Conservation (phyloP, 2,113 vertebrate species). For the Vimba vimba region DNA sequence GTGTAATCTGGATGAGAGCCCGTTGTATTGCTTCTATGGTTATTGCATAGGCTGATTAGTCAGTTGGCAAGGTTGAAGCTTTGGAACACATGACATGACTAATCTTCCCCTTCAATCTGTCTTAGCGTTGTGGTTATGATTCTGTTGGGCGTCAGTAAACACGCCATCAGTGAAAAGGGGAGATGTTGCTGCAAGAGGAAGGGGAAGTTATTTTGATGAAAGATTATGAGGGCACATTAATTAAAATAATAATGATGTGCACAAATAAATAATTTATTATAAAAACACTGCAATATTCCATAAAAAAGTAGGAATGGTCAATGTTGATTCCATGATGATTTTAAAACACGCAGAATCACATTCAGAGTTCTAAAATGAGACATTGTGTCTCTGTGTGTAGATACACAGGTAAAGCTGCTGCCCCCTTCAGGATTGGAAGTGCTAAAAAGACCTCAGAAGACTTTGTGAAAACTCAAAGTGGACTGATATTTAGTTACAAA, state of each 20-base stretch:
- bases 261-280: no score
- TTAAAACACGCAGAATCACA: background rate
- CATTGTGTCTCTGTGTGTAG: slow-evolving; percentile 62
- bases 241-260: no score
- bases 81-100: slow-evolving; percentile 19
- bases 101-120: slow-evolving; percentile 19
- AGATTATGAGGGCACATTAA: no score
- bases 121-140: slow-evolving; percentile 13
- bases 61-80: slow-evolving; percentile 5
- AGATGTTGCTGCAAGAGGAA: no score
- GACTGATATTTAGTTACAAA: slow-evolving; percentile 23
- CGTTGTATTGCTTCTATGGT: background rate
- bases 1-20: background rate
- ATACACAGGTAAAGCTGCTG: slow-evolving; percentile 72
- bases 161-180: no score
- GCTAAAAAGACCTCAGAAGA: slow-evolving; percentile 37
- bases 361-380: slow-evolving; percentile 47
- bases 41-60: slow-evolving; percentile 15
- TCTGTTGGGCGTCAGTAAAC: background rate
- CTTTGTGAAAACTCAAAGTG: slow-evolving; percentile 20
- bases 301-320: no score
- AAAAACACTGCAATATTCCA: no score
- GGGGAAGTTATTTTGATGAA: no score
- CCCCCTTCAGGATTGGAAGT: slow-evolving; percentile 63
- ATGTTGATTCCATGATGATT: no score